phyloP scores from a whole-genome alignment of 2,113 vertebrate genomes.

The Papio anubis region DNA sequence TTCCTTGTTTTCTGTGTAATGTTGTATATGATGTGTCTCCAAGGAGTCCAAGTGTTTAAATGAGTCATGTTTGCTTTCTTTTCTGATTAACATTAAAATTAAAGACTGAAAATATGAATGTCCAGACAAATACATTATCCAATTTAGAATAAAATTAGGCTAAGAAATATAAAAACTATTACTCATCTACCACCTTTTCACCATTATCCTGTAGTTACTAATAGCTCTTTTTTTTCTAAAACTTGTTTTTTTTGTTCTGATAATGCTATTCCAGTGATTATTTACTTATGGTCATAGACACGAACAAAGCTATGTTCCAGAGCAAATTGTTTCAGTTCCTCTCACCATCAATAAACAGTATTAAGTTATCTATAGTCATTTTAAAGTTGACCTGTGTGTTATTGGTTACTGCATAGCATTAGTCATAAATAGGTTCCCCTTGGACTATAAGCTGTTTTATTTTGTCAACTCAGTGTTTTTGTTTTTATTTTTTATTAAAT shows the following conservation, averaged over 20 bases:
- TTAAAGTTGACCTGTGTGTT: background rate
- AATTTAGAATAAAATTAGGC: background rate
- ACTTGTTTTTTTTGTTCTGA: background rate
- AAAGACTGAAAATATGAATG: background rate
- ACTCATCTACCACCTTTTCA: background rate
- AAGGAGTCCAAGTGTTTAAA: background rate
- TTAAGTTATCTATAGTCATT: background rate
- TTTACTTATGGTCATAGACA: background rate
- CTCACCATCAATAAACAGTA: background rate
- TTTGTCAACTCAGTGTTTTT: background rate
- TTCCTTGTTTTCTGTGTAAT: background rate
- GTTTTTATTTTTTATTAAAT: background rate
- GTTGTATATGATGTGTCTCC: background rate
- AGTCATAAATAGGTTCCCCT: background rate
- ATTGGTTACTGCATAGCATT: background rate
- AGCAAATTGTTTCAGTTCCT: background rate
- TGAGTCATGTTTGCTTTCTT: background rate
- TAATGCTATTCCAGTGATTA: background rate
- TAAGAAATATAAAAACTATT: background rate
- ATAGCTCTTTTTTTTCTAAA: background rate
- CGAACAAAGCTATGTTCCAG: background rate
- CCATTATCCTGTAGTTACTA: background rate
- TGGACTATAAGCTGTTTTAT: background rate
- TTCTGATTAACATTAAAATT: conserved; percentile 14
- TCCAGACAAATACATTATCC: background rate